Evolutionary conservation across 2,797 vertebrate genomes (phyloP).

Genomic region (Lophotriccus pileatus): DNA sequence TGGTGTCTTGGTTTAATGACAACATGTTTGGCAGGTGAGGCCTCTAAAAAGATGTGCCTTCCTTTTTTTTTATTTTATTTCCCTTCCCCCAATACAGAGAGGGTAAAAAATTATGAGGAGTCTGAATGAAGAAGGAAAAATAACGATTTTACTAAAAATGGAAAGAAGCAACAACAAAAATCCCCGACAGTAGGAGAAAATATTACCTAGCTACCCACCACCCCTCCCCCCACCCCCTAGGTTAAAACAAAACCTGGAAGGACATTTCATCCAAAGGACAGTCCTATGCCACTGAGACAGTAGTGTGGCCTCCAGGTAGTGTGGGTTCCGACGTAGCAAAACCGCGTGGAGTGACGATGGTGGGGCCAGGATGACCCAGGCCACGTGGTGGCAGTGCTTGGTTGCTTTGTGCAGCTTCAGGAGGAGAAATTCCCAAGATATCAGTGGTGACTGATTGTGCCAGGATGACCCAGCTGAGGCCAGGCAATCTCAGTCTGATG

Average conservation of each 20-base stretch:
- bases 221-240: no score
- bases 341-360: not conserved
- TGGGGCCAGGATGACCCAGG: not conserved
- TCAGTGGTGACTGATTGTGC: not conserved
- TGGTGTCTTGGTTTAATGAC: not conserved
- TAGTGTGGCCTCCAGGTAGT: not conserved
- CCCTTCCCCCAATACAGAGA: not conserved
- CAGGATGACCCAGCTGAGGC: not conserved
- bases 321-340: not conserved
- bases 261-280: not conserved
- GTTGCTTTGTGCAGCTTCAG: not conserved
- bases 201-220: not conserved
- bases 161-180: not conserved
- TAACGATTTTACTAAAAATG: not conserved
- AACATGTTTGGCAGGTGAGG: not conserved
- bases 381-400: not conserved
- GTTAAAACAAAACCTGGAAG: not conserved
- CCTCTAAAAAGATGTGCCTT: not conserved
- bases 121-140: not conserved
- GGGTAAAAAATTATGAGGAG: not conserved
- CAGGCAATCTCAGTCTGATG: not conserved
- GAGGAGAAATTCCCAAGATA: not conserved
- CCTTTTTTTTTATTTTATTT: not conserved
- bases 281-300: not conserved
- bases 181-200: not conserved